A percentile compares a stretch with the other conserved stretches of the same genome.
These are phyloP conservation scores for Eupithecia abbreviata DNA, from an alignment of 2,888 invertebrate genomes.

Conservation along the genomic window DNA sequence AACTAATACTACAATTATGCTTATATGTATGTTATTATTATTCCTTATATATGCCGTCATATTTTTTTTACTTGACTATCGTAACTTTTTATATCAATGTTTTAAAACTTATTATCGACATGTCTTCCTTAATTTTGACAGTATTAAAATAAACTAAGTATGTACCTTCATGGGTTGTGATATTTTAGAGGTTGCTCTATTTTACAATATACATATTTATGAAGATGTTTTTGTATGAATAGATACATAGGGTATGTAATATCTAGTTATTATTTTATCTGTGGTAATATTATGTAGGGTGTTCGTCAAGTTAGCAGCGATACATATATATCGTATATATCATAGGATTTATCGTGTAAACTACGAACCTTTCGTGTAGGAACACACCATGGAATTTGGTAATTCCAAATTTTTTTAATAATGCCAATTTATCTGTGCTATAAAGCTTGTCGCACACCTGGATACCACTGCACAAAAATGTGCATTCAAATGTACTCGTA, in stretches of 20 bases:
- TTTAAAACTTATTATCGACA: not conserved
- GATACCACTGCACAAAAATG: too few relatives aligned
- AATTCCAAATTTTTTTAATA: not conserved
- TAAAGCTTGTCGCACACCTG: too few relatives aligned
- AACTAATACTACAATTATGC: too few relatives aligned
- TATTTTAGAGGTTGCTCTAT: not conserved
- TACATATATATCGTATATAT: too few relatives aligned
- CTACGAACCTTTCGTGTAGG: too few relatives aligned
- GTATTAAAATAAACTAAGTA: not conserved
- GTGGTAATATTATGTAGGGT: not conserved
- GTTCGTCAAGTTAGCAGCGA: not conserved
- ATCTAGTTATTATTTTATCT: not conserved
- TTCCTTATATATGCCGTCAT: not conserved
- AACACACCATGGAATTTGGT: not conserved
- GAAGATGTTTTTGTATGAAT: not conserved
- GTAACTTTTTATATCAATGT: not conserved
- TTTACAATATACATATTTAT: not conserved
- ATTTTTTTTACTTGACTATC: not conserved
- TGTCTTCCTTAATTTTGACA: constrained; percentile 4
- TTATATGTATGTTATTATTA: too few relatives aligned
- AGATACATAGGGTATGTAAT: too few relatives aligned
- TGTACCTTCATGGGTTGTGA: constrained; percentile 8
- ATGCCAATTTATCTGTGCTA: not conserved
- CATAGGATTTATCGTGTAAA: too few relatives aligned
- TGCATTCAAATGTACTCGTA: too few relatives aligned